Base-by-base conservation (phyloP, 2,113 vertebrate genomes). In the Menura novaehollandiae region DNA sequence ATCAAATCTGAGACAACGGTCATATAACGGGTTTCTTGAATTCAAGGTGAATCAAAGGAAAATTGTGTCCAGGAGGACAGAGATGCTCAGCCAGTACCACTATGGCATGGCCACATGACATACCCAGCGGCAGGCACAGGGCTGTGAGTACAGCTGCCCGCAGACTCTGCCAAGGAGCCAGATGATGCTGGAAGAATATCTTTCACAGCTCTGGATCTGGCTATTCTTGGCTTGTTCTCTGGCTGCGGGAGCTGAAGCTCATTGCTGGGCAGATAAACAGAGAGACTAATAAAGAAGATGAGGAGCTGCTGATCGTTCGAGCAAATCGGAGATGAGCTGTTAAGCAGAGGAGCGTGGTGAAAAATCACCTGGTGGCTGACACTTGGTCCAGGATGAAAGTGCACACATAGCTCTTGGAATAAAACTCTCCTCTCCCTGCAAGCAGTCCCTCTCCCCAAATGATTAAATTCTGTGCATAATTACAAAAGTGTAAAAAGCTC, bases 41-140 rank as follows among this genome's bases (percentile, higher is more conserved):
- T 95, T 97, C 96, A 98, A 98, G 97, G 95, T 97, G 96, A 97
- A 95, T 91, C 94, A 94, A 96, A 98, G 93, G 97, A 88, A 98
- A 96, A 95, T 64, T 41, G 56, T 94, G 90, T 93, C 89, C 93
- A 95, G 87, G 95, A 98, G 95, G 90, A 90, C 58, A 58, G 95
- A 84, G 90, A 81, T 67, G 93, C 80, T 95, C 76, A 64, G 81
- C 85, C 55, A 74, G 81, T 37, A 33, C 46, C 49, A 22, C 77
- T 41, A n/a, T 5, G n/a, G 74, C 11, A 11, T 11, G 89, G 93
- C 81, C 96, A 72, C 85, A 75, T 79, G 96, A 95, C 82, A 84
- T 91, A 88, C 51, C 95, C 67, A n/a, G 91, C 63, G 92, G 95
- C 94, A 77, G 84, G 87, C 88, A 88, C 11, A 20, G 81, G 71